Evolutionary conservation across 2,113 vertebrate species (phyloP), one percentile per base, ranked within the genome.

Genomic region (Tamias sibiricus): DNA sequence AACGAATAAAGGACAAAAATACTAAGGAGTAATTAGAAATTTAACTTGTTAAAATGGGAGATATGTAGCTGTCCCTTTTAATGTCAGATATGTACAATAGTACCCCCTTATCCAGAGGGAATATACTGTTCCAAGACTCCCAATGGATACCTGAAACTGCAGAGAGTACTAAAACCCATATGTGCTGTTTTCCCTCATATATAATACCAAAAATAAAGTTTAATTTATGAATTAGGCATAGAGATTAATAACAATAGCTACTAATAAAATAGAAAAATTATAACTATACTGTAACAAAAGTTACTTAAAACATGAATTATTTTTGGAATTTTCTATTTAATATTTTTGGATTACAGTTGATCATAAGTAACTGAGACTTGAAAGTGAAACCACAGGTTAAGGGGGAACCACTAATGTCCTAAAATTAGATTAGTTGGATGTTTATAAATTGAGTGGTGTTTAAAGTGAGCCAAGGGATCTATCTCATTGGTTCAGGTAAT

Each of bases 371-470:
- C 32, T 1, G n/a, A 90, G n/a, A 84, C 7, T 16, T n/a, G 87
- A 76, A 68, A 94, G 20, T 30, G 32, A 90, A 77, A 20, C 2
- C 30, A 13, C 66, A 76, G 69, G 8, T 44, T 8, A 54, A 3
- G n/a, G 17, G 20, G 13, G 12, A n/a, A 49, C 54, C 26, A 8
- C 30, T 37, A 19, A 16, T 40, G 71, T 89, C 42, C 76, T 68
- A 87, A 72, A 47, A 62, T 94, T 89, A 84, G 80, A 42, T 68
- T 54, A 57, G 81, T 52, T 82, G 52, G 71, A 32, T 94, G 72
- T 94, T 94, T 88, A 66, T 87, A 69, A 94, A 52, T 71, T 72
- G 57, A 86, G 10, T 96, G 35, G 9, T 80, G 87, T 87, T 97
- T 91, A 52, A 86, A 83, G 42, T 59, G 66, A 90, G 69, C 37